A percentile compares a stretch with the other conserved stretches of the same genome.
Conservation (phyloP, 2,888 invertebrate genomes). For the Eremobia ochroleuca region DNA sequence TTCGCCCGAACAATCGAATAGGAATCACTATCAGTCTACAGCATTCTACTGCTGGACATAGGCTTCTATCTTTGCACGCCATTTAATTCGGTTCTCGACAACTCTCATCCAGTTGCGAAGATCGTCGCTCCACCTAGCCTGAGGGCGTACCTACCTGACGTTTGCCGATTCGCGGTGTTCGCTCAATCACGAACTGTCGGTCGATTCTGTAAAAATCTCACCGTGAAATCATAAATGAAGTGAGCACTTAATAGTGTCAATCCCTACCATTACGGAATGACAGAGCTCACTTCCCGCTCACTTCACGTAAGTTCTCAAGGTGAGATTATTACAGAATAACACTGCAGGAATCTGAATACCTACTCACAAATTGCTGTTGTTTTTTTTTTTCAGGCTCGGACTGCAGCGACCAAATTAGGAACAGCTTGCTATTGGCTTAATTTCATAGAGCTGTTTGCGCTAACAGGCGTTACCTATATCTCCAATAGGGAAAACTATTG, state of each 20-base stretch:
- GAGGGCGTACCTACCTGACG: not conserved
- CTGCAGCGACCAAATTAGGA: slow-evolving; percentile 92
- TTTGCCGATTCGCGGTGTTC: not conserved
- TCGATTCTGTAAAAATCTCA: too few relatives aligned
- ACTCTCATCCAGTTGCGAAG: not conserved
- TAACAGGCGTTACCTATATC: slow-evolving; percentile 98
- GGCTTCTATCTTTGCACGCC: not conserved
- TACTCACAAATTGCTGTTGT: not conserved
- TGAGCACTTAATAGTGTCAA: too few relatives aligned
- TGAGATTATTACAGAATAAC: too few relatives aligned
- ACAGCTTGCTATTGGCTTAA: slow-evolving; percentile 95
- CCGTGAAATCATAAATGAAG: too few relatives aligned
- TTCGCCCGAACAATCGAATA: not conserved
- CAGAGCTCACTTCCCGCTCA: too few relatives aligned
- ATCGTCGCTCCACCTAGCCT: not conserved
- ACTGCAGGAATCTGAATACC: not conserved
- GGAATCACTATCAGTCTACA: not conserved
- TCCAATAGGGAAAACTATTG: slow-evolving; percentile 99
- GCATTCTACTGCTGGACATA: not conserved
- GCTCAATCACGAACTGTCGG: not conserved
- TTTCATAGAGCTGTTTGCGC: slow-evolving; percentile 95
- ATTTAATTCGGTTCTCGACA: not conserved
- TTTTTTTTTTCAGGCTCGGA: slow-evolving; percentile 82
- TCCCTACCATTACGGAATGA: too few relatives aligned
- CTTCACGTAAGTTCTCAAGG: too few relatives aligned